Percentiles rank a stretch among this genome's conserved stretches.
Evolutionary conservation across 2,797 vertebrate species (phyloP).

Genomic region (Scleropages formosus): DNA sequence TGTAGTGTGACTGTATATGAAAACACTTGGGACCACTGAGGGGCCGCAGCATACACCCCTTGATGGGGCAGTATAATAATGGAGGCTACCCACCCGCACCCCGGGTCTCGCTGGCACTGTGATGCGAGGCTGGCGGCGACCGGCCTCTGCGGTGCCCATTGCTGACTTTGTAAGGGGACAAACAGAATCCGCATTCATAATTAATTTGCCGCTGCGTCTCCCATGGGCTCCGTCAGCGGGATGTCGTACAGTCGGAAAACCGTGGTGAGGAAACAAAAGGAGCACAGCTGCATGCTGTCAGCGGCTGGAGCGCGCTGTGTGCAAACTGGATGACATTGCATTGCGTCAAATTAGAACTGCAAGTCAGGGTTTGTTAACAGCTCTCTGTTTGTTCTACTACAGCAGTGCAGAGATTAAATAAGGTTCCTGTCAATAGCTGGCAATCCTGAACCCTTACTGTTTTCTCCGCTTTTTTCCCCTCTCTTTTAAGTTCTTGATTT

Average conservation of each 20-base stretch:
- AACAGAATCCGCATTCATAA: slow-evolving; percentile 54
- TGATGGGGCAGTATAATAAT: too few relatives aligned
- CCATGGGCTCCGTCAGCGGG: slow-evolving; percentile 57
- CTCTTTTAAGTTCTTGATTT: neutral
- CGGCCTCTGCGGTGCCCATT: slow-evolving; percentile 55
- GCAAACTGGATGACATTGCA: slow-evolving; percentile 27
- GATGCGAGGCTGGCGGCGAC: slow-evolving; percentile 53
- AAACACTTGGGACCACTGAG: slow-evolving; percentile 50
- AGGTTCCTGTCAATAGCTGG: neutral
- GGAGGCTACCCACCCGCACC: slow-evolving; percentile 4
- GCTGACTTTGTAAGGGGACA: slow-evolving; percentile 42
- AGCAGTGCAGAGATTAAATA: neutral
- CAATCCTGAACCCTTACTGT: neutral
- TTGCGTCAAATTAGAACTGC: slow-evolving; percentile 31
- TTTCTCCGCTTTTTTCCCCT: neutral
- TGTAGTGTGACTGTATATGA: too few relatives aligned
- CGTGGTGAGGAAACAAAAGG: slow-evolving; percentile 52
- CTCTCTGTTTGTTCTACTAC: slow-evolving; percentile 15
- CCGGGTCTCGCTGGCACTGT: slow-evolving; percentile 58
- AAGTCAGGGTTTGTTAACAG: slow-evolving; percentile 26
- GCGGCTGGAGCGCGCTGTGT: slow-evolving; percentile 40
- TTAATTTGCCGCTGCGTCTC: slow-evolving; percentile 62
- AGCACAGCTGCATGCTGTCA: slow-evolving; percentile 32
- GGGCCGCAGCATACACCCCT: slow-evolving; percentile 31
- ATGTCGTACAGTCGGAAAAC: slow-evolving; percentile 45